Percentiles rank a stretch among this genome's conserved stretches.
Conservation (phyloP, 2,797 vertebrate genomes). For the Pseudochromis fuscus region DNA sequence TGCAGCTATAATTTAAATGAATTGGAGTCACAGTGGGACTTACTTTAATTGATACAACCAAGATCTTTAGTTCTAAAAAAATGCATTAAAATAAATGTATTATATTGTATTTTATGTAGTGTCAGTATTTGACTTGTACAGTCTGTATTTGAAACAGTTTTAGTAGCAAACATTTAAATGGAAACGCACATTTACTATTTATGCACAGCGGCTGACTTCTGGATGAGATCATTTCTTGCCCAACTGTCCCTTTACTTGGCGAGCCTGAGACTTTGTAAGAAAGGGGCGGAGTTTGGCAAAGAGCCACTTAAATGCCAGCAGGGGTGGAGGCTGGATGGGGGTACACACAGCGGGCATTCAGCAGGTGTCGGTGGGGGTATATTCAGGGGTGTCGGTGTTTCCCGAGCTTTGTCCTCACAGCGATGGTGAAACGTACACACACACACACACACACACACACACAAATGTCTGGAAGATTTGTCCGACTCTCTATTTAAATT, state of each 20-base stretch:
- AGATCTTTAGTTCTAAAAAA: no score
- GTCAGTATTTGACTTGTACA: no score
- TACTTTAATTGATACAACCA: background rate
- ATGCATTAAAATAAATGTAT: no score
- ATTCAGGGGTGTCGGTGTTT: conserved; percentile 53
- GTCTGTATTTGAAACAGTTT: background rate
- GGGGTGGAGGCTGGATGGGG: conserved; percentile 51
- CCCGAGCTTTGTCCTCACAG: conserved; percentile 49
- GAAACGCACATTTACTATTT: background rate
- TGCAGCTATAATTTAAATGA: no score
- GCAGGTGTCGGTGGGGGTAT: conserved; percentile 64
- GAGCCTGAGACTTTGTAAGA: conserved; percentile 2
- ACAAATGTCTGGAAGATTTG: conserved; percentile 67
- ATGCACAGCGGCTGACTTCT: background rate
- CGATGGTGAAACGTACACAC: conserved; percentile 48
- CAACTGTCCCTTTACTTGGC: background rate
- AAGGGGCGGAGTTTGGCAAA: conserved; percentile 50
- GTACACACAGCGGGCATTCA: conserved; percentile 53
- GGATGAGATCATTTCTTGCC: conserved; percentile 30
- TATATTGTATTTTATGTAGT: no score
- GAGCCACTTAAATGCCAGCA: conserved; percentile 51
- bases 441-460: conserved; percentile 44
- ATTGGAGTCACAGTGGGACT: background rate
- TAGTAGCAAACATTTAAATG: background rate
- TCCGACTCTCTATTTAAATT: conserved; percentile 84